Conservation (phyloP, 2,113 vertebrate genomes). For the Callorhinus ursinus region DNA sequence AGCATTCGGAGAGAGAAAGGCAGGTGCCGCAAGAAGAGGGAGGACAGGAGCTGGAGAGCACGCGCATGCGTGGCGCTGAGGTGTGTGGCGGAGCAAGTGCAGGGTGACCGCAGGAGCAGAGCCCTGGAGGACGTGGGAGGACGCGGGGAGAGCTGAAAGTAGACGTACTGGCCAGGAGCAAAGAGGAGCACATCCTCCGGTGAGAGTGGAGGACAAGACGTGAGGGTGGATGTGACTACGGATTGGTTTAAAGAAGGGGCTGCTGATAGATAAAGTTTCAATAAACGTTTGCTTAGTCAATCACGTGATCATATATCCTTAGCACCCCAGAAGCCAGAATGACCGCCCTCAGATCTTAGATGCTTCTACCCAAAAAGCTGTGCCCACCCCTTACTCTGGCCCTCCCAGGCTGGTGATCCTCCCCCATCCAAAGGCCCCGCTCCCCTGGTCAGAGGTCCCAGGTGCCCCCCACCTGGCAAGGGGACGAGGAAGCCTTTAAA, state of each 20-base stretch:
- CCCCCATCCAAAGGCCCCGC: background rate
- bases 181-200: background rate
- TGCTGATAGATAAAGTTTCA: background rate
- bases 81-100: no score
- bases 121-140: background rate
- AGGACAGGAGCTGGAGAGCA: fast-evolving
- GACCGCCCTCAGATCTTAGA: background rate
- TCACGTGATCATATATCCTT: background rate
- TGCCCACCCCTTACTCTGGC: no score
- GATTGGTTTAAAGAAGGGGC: background rate
- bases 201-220: background rate
- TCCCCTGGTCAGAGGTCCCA: background rate
- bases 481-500: background rate
- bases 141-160: background rate
- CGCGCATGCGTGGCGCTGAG: fast-evolving
- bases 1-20: background rate
- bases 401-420: background rate
- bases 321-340: background rate
- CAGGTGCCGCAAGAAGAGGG: background rate
- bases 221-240: background rate
- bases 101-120: background rate
- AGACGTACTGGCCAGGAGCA: fast-evolving
- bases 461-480: background rate
- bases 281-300: background rate
- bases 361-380: background rate